Percentiles rank a stretch among this genome's conserved stretches.
phyloP scores from a whole-genome alignment of 30 jellyfish, hydroid and myxozoan genomes.

The Haliclystus octoradiatus region DNA sequence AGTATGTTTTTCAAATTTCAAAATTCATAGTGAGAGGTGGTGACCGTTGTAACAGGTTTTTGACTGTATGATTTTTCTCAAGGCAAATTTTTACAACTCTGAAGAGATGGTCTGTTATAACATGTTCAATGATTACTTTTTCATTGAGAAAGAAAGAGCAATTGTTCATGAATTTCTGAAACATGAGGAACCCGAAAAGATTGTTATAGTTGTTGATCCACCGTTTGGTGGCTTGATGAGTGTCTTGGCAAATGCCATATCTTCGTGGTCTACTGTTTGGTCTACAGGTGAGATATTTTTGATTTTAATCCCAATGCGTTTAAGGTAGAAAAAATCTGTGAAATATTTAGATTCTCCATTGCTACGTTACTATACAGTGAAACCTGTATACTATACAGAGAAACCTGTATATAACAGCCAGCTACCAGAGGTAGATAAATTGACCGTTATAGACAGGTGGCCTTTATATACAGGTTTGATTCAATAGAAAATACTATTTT shows the following conservation, averaged over 20 bases:
- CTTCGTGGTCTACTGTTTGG: slow-evolving; percentile 11
- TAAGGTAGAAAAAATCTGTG: background rate
- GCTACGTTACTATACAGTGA: too few relatives aligned
- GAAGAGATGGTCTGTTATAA: slow-evolving; percentile 48
- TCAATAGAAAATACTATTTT: too few relatives aligned
- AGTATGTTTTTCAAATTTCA: too few relatives aligned
- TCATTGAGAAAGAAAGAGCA: slow-evolving; percentile 37
- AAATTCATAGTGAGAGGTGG: too few relatives aligned
- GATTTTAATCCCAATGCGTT: background rate
- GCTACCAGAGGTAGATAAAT: too few relatives aligned
- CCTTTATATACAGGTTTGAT: too few relatives aligned
- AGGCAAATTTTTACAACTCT: slow-evolving; percentile 57
- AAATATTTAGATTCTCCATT: too few relatives aligned
- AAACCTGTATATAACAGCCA: too few relatives aligned
- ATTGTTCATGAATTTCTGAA: slow-evolving; percentile 12
- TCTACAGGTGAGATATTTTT: background rate
- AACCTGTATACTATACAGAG: too few relatives aligned
- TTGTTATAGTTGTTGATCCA: slow-evolving; percentile 81
- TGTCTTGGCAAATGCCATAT: slow-evolving; percentile 44
- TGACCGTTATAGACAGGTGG: too few relatives aligned
- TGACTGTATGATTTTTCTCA: too few relatives aligned
- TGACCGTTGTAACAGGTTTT: too few relatives aligned
- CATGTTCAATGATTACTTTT: slow-evolving; percentile 82
- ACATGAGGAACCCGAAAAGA: slow-evolving; percentile 14
- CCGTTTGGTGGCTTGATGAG: slow-evolving; percentile 96